phyloP scores from a whole-genome alignment of 2,888 invertebrate genomes.

The Habrosyne pyritoides region DNA sequence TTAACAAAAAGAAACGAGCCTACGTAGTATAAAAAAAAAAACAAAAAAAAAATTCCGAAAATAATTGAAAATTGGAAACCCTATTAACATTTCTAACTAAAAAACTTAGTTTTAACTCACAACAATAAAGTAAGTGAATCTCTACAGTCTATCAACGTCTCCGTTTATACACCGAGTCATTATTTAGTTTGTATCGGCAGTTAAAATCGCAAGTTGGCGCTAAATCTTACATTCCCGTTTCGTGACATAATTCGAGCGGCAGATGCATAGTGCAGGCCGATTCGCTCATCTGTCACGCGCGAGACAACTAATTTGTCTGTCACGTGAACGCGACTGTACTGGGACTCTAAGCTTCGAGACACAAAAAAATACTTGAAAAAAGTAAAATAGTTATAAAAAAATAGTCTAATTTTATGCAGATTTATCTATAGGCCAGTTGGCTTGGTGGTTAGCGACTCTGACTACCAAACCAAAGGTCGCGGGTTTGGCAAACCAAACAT shows the following conservation, averaged over 20 bases:
- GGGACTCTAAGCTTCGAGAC: slow-evolving; percentile 50
- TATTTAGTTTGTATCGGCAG: slow-evolving; percentile 33
- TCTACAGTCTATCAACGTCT: not conserved
- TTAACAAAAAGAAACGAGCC: too few species aligned
- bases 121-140: not conserved
- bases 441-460: too few species aligned
- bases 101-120: not conserved
- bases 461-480: too few species aligned
- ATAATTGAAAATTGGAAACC: too few species aligned
- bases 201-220: slow-evolving; percentile 42
- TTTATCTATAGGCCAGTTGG: too few species aligned
- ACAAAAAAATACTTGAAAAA: slow-evolving; percentile 59
- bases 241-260: slow-evolving; percentile 54
- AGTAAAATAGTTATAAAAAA: too few species aligned
- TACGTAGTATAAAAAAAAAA: too few species aligned
- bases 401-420: too few species aligned
- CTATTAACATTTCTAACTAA: too few species aligned
- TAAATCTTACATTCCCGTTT: slow-evolving; percentile 40
- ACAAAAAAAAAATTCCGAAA: too few species aligned
- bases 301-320: slow-evolving; percentile 75
- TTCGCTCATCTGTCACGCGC: slow-evolving; percentile 61
- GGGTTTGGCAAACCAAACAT: too few species aligned
- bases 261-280: slow-evolving; percentile 49
- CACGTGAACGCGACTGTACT: slow-evolving; percentile 52
- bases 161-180: not conserved